phyloP scores from a whole-genome alignment of 1,140 invertebrate species.

The Cydia strobilella region DNA sequence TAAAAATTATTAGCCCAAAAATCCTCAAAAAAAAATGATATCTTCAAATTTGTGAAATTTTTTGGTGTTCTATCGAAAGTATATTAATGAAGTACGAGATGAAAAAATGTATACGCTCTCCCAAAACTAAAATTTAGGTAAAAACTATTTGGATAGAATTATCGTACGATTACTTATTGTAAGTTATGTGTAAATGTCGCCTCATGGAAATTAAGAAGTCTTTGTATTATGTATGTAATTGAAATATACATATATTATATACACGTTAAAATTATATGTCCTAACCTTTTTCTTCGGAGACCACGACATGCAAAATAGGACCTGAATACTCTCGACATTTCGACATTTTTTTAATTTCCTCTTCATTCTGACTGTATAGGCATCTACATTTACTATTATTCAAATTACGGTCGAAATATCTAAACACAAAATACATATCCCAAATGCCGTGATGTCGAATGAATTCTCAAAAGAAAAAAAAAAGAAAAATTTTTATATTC shows the following conservation, averaged over 20 bases:
- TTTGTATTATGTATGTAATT: conserved; percentile 79
- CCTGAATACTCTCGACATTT: conserved; percentile 60
- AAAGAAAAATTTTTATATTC: conserved; percentile 76
- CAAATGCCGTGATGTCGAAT: conserved; percentile 65
- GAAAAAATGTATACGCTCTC: conserved; percentile 78
- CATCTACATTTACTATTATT: conserved; percentile 28
- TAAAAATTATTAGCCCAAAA: conserved; percentile 75
- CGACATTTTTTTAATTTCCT: conserved; percentile 45
- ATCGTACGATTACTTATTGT: conserved; percentile 72
- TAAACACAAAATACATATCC: conserved; percentile 72
- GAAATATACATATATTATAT: conserved; percentile 80
- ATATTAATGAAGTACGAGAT: conserved; percentile 71
- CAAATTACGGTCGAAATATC: conserved; percentile 44
- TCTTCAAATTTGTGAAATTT: conserved; percentile 78
- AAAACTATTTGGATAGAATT: conserved; percentile 76
- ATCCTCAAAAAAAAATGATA: conserved; percentile 73
- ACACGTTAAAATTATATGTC: conserved; percentile 74
- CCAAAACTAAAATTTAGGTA: conserved; percentile 70
- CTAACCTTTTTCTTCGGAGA: conserved; percentile 72
- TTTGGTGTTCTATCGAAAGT: conserved; percentile 78
- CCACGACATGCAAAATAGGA: conserved; percentile 66
- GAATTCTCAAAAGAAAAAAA: conserved; percentile 59
- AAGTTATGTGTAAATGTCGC: conserved; percentile 76
- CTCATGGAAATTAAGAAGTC: conserved; percentile 77
- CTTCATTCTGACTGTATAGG: conserved; percentile 38